These are phyloP conservation scores for Mormyrus hasselquistii DNA, from an alignment of 2,797 vertebrate species.

Conservation along the genomic window DNA sequence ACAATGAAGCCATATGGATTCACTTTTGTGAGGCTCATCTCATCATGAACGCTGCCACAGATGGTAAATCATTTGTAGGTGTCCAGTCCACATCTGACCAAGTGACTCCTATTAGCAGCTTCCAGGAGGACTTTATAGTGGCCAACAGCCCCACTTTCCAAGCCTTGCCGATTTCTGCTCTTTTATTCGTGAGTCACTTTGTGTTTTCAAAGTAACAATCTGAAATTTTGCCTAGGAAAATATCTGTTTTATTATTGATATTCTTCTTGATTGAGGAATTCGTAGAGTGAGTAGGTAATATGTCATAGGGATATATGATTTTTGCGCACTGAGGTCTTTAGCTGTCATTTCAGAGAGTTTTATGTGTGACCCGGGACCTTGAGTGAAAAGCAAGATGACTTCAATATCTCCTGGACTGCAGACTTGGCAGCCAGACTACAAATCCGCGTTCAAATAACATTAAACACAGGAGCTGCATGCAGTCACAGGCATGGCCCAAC, in stretches of 20 bases:
- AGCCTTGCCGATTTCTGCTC: neutral
- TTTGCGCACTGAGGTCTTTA: neutral
- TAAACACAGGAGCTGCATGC: neutral
- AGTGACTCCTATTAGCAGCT: neutral
- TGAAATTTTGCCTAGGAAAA: neutral
- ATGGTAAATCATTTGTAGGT: neutral
- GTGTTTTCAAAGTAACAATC: neutral
- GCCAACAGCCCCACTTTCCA: neutral
- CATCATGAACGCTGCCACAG: neutral
- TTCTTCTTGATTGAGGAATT: neutral
- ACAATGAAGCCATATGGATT: neutral
- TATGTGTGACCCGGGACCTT: neutral
- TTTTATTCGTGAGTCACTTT: neutral
- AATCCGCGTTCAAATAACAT: neutral
- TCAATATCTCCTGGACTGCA: neutral
- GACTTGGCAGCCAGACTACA: neutral
- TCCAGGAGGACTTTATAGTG: neutral
- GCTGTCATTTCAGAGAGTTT: neutral
- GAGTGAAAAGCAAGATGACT: neutral
- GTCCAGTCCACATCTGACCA: neutral
- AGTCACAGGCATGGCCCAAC: neutral
- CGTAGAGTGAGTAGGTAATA: neutral
- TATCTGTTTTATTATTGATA: conserved; percentile 6
- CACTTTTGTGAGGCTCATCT: neutral
- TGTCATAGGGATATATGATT: conserved; percentile 7